Evolutionary conservation across 2,888 invertebrate genomes (phyloP).

Genomic region (Drosophila quinaria): DNA sequence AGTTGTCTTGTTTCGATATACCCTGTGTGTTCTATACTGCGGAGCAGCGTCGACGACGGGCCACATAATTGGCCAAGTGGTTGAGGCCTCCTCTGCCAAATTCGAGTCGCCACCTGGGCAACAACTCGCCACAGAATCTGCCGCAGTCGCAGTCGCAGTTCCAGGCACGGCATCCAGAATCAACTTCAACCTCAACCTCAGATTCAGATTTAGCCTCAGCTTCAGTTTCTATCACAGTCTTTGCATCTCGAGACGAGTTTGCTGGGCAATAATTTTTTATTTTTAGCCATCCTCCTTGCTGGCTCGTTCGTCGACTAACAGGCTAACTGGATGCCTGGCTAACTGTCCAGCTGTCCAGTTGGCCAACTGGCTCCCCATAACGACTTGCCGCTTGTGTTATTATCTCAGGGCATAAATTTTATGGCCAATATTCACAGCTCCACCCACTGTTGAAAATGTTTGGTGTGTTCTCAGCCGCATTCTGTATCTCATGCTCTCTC

Average conservation of each 20-base stretch:
- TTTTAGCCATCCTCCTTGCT: constrained; percentile 52
- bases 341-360: constrained; percentile 17
- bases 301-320: constrained; percentile 28
- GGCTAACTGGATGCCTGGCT: constrained; percentile 16
- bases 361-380: constrained; percentile 56
- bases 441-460: constrained; percentile 82
- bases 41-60: constrained; percentile 12
- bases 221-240: constrained; percentile 59
- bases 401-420: constrained; percentile 80
- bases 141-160: constrained; percentile 9
- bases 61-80: constrained; percentile 76
- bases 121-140: constrained; percentile 11
- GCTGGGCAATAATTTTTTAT: constrained; percentile 78
- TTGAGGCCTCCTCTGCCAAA: constrained; percentile 20
- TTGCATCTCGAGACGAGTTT: constrained; percentile 76
- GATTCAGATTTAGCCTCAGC: constrained; percentile 25
- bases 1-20: constrained; percentile 4
- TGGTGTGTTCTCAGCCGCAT: constrained; percentile 52
- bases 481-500: constrained; percentile 1
- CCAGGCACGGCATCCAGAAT: constrained; percentile 26
- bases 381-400: constrained; percentile 81
- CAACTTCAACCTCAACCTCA: constrained; percentile 48
- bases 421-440: constrained; percentile 83
- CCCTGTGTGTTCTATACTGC: not conserved
- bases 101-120: constrained; percentile 62